Base-by-base conservation (phyloP, 2,113 vertebrate genomes). In the Halichoerus grypus region DNA sequence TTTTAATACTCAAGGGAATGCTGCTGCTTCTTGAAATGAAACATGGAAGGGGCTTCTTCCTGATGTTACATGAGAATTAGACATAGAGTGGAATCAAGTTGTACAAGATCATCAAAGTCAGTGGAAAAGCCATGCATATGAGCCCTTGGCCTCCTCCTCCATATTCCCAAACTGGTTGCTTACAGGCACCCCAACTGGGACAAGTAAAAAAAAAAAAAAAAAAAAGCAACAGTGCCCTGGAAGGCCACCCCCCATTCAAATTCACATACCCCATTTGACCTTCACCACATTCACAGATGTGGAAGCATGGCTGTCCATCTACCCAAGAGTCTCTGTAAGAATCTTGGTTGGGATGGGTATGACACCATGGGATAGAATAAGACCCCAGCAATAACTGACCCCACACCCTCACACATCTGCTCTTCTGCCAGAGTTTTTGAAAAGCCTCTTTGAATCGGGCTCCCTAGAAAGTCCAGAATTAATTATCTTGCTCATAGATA, bases 391-490 rank as follows among this genome's bases (percentile, higher is more conserved):
- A 53, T 21, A 57, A 79, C 15, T 65, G 82, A 81, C 74, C 90
- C 82, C 63, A 15, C 19, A 28, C 36, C n/a, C 59, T 79, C 83
- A 36, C 15, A 65, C n/a, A 69, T 69, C 91, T 42, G 33, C 76
- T 87, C 81, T 46, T 67, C 46, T 51, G 67, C 79, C 80, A 61
- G 86, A 93, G 46, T 81, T 31, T 71, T 53, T 16, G 87, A 91
- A 95, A 83, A 83, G 86, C 82, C 74, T 92, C 71, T 49, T 95
- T 59, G 16, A 89, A 65, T 84, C 4, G 0, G 53, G 11, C 65
- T 95, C 97, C 96, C 92, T 81, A 88, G 97, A 97, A 98, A 97
- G 96, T 88, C 96, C 95, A 88, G 95, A 97, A 95, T 96, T 93
- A 96, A 97, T 95, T 97, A 98, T 95, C 89, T 96, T 96, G 83